Percentiles rank a stretch among this genome's conserved stretches.
These are phyloP conservation scores for Darevskia nairensis DNA, from an alignment of 2,797 vertebrate species.

Conservation along the genomic window DNA sequence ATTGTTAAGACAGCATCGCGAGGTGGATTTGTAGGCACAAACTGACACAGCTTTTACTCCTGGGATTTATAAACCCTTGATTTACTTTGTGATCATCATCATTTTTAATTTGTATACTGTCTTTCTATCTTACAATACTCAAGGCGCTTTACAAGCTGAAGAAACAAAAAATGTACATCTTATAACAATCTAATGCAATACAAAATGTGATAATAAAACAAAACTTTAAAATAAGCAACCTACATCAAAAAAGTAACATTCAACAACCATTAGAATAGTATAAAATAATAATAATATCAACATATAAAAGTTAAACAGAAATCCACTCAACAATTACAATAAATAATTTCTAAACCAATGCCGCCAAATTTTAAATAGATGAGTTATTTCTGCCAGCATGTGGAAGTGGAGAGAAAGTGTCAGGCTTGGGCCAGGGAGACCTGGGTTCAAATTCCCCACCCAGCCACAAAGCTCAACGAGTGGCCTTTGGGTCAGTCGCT, in stretches of 20 bases:
- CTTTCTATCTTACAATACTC: too few species aligned
- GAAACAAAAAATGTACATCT: too few species aligned
- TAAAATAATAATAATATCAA: too few species aligned
- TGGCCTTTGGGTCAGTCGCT: not conserved
- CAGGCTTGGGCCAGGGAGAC: not conserved
- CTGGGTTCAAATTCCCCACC: not conserved
- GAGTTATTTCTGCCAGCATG: not conserved
- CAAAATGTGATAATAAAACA: too few species aligned
- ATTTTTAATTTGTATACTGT: too few species aligned
- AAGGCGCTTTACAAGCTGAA: too few species aligned
- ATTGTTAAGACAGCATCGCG: slow-evolving; percentile 50
- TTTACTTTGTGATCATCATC: slow-evolving; percentile 52
- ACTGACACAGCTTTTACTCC: slow-evolving; percentile 32
- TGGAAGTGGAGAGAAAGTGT: not conserved
- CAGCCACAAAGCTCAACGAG: not conserved
- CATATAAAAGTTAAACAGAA: too few species aligned
- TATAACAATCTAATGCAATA: too few species aligned
- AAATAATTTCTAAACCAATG: slow-evolving; percentile 9
- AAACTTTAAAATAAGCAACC: too few species aligned
- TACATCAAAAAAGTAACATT: too few species aligned
- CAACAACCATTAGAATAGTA: too few species aligned
- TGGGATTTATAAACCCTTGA: not conserved
- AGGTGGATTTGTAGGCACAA: slow-evolving; percentile 69
- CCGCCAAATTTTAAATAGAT: slow-evolving; percentile 56
- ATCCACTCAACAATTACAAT: too few species aligned